These are phyloP conservation scores for Gulo gulo DNA, from an alignment of 2,113 vertebrate genomes.

Conservation along the genomic window DNA sequence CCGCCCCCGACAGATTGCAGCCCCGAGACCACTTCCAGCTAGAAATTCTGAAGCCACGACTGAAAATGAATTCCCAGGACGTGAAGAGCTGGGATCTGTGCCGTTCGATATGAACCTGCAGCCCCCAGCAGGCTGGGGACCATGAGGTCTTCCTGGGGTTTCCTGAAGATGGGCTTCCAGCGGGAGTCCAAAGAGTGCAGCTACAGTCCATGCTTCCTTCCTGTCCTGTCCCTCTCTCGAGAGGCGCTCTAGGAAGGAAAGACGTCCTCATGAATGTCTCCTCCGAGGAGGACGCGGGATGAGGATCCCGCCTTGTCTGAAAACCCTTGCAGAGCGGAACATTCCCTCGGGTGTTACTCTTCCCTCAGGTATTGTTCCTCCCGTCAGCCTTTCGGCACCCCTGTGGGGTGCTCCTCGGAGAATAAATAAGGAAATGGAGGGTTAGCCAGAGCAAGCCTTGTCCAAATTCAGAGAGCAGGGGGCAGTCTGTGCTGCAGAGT, in stretches of 20 bases:
- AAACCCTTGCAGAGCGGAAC: fast-evolving
- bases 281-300: fast-evolving
- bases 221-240: neutral
- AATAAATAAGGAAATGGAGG: neutral
- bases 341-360: neutral
- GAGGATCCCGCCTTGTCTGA: fast-evolving
- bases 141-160: neutral
- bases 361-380: neutral
- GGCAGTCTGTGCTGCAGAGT: neutral
- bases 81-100: neutral
- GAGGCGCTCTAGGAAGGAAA: neutral
- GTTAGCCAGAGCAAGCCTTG: neutral
- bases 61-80: neutral
- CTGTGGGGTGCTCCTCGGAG: neutral
- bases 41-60: neutral
- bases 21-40: neutral
- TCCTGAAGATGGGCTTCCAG: neutral
- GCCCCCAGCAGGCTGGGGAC: neutral
- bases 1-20: neutral
- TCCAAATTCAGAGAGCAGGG: neutral
- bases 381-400: neutral
- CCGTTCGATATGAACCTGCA: neutral
- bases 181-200: neutral
- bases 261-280: neutral
- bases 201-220: neutral